Percentiles rank a stretch among this genome's conserved stretches.
Conservation (phyloP, 2,888 invertebrate species). For the Cataglyphis cursor region DNA sequence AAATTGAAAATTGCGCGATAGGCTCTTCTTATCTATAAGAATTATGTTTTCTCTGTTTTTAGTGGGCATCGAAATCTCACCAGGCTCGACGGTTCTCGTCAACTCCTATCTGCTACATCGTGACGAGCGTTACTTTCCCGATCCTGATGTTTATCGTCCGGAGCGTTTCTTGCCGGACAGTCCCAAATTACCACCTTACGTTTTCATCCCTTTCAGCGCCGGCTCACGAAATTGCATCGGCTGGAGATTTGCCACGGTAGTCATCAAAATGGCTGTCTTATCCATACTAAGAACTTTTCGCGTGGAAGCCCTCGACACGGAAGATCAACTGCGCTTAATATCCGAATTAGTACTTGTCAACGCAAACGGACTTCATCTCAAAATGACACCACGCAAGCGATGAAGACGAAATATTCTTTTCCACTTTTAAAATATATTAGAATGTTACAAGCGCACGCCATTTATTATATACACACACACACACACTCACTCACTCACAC, state of each 20-base stretch:
- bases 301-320: slow-evolving; percentile 84
- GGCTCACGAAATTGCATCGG: slow-evolving; percentile 87
- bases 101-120: slow-evolving; percentile 86
- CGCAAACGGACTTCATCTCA: slow-evolving; percentile 78
- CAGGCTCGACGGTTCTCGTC: slow-evolving; percentile 83
- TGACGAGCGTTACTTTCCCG: slow-evolving; percentile 87
- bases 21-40: not conserved
- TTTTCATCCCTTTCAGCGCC: slow-evolving; percentile 87
- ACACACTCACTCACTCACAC: too few relatives aligned
- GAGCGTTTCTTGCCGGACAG: slow-evolving; percentile 87
- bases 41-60: slow-evolving; percentile 45
- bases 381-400: slow-evolving; percentile 74
- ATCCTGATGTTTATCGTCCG: slow-evolving; percentile 88
- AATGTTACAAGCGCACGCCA: not conserved
- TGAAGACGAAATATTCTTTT: not conserved
- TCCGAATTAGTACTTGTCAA: slow-evolving; percentile 87
- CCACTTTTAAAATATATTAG: slow-evolving; percentile 63
- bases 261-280: slow-evolving; percentile 85
- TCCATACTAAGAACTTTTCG: slow-evolving; percentile 85
- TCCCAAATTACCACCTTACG: slow-evolving; percentile 83
- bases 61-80: slow-evolving; percentile 83
- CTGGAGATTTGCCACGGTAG: slow-evolving; percentile 85
- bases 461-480: too few relatives aligned
- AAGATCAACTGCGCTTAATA: slow-evolving; percentile 86
- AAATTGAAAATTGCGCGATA: not conserved